Conservation (phyloP, 1,140 invertebrate genomes). For the Diabrotica undecimpunctata region DNA sequence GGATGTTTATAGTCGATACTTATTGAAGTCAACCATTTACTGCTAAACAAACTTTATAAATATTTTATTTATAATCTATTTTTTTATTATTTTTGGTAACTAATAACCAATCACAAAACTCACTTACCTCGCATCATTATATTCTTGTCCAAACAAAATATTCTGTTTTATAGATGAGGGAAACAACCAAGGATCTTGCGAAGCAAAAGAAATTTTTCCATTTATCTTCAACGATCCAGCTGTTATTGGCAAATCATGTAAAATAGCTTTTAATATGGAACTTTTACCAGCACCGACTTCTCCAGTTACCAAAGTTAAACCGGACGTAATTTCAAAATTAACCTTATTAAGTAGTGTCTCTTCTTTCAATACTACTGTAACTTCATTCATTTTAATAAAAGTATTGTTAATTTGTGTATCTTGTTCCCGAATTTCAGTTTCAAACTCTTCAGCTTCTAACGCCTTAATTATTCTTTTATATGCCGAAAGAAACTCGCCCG, state of each 20-base stretch:
- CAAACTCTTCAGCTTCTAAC: constrained; percentile 28
- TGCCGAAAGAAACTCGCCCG: constrained; percentile 22
- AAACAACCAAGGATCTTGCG: constrained; percentile 76
- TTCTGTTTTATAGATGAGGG: constrained; percentile 59
- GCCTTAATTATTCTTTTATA: constrained; percentile 21
- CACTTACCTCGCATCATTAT: constrained; percentile 53
- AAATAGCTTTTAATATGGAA: constrained; percentile 64
- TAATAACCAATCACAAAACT: not conserved
- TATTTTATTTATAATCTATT: too few relatives aligned
- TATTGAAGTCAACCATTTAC: too few relatives aligned
- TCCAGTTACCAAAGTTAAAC: constrained; percentile 68
- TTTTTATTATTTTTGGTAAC: too few relatives aligned
- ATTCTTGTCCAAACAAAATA: constrained; percentile 57
- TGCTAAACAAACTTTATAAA: too few relatives aligned
- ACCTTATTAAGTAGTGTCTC: constrained; percentile 58
- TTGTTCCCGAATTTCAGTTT: constrained; percentile 11
- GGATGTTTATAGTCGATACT: too few relatives aligned
- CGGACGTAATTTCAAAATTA: constrained; percentile 53
- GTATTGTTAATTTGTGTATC: constrained; percentile 13
- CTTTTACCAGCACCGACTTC: constrained; percentile 80
- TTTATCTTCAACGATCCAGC: constrained; percentile 58
- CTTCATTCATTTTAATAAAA: too few relatives aligned
- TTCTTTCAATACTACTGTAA: constrained; percentile 14
- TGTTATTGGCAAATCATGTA: constrained; percentile 64
- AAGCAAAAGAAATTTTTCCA: constrained; percentile 71